Evolutionary conservation across 2,113 vertebrate species (phyloP).

Genomic region (Chloroceryle aenea): DNA sequence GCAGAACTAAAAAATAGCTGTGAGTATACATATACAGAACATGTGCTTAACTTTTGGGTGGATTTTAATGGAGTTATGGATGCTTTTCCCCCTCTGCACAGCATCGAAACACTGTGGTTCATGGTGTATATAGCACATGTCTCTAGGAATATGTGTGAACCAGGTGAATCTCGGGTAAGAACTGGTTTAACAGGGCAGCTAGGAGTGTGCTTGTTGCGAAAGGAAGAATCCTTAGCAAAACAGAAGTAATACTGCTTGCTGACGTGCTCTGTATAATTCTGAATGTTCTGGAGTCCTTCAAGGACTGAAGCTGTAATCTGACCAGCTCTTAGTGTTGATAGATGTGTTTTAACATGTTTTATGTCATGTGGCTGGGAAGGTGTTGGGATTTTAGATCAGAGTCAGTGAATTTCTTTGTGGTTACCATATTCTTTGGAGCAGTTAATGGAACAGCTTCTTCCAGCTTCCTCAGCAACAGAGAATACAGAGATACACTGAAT

Average conservation of each 20-base stretch:
- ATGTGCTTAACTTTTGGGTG: not conserved
- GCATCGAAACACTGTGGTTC: not conserved
- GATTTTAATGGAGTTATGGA: not conserved
- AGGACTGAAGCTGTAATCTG: not conserved
- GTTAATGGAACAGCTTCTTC: not conserved
- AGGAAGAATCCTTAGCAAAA: not conserved
- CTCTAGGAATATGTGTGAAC: not conserved
- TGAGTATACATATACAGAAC: not conserved
- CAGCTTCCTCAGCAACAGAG: not conserved
- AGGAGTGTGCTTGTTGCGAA: not conserved
- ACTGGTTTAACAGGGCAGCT: not conserved
- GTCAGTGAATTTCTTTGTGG: not conserved
- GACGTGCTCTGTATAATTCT: rapidly evolving
- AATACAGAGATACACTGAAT: not conserved
- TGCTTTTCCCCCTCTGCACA: not conserved
- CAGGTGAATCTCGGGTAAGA: not conserved
- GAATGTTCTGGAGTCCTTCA: not conserved
- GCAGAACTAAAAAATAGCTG: not conserved
- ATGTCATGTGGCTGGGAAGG: not conserved
- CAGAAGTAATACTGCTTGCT: not conserved
- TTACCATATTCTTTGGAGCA: not conserved
- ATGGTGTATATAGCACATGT: not conserved
- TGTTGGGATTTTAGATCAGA: not conserved
- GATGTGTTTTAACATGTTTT: not conserved
- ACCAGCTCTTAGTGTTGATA: not conserved